Conservation (phyloP, 2,113 vertebrate genomes). For the Sisor rabdophorus region DNA sequence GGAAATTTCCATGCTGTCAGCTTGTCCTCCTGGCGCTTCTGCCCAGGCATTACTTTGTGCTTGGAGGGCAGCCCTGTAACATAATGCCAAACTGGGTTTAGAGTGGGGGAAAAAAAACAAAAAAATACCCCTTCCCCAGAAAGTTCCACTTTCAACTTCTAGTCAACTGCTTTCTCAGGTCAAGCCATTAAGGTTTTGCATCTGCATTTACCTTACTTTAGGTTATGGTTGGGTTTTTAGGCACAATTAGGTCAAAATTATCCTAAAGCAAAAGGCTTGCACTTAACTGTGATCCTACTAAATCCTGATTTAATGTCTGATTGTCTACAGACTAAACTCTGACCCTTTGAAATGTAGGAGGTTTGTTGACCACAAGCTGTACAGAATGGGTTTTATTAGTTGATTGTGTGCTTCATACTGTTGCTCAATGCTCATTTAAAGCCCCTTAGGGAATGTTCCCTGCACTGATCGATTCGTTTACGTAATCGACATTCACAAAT, state of each 20-base stretch:
- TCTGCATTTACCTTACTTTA: constrained; percentile 9
- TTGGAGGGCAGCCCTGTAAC: constrained; percentile 37
- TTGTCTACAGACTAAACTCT: constrained; percentile 7
- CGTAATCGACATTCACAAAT: not conserved
- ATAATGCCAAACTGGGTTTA: constrained; percentile 27
- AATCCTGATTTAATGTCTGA: constrained; percentile 3
- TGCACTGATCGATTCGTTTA: not conserved
- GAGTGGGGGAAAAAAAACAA: constrained; percentile 47
- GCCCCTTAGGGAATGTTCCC: not conserved
- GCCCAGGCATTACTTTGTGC: constrained; percentile 52
- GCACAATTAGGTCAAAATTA: not conserved
- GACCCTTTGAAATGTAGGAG: constrained; percentile 23
- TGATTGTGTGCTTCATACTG: constrained; percentile 8
- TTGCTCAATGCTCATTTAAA: not conserved
- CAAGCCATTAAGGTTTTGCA: constrained; percentile 4
- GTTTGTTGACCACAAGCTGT: constrained; percentile 1
- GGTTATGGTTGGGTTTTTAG: not conserved
- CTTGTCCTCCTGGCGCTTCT: constrained; percentile 21
- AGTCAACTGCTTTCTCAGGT: constrained; percentile 31
- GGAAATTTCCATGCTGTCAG: constrained; percentile 28
- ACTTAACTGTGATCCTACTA: not conserved
- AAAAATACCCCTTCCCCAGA: constrained; percentile 6
- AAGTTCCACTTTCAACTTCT: constrained; percentile 1
- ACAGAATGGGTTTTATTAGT: constrained; percentile 16
- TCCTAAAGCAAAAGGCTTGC: not conserved